Conservation (phyloP, 1,140 invertebrate genomes). For the Chironomus tepperi region DNA sequence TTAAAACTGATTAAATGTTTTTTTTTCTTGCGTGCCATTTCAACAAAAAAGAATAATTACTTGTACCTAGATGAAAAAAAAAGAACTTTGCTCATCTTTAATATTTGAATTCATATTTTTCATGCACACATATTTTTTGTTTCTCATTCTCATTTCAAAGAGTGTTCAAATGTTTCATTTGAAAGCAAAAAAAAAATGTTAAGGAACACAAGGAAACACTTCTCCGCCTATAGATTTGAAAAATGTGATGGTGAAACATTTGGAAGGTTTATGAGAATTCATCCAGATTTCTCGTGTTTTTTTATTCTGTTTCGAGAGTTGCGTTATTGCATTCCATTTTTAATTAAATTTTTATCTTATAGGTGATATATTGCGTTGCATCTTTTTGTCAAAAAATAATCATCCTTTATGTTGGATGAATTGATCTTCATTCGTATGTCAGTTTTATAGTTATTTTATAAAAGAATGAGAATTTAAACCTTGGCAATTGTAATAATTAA, state of each 20-base stretch:
- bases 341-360: constrained; percentile 21
- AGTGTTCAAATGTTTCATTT: background rate
- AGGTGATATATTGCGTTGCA: constrained; percentile 16
- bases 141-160: background rate
- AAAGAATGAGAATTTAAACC: too few species aligned
- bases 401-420: background rate
- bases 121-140: background rate
- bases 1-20: too few species aligned
- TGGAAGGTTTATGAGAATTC: constrained; percentile 24
- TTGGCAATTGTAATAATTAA: too few species aligned
- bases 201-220: background rate
- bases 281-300: background rate
- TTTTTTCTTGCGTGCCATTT: too few species aligned
- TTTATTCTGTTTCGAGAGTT: background rate
- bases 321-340: background rate
- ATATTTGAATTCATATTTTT: background rate
- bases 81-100: background rate
- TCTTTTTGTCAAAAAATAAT: constrained; percentile 18
- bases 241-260: constrained; percentile 18
- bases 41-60: background rate
- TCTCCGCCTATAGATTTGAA: constrained; percentile 13
- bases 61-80: constrained; percentile 7
- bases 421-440: background rate
- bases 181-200: background rate
- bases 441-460: too few species aligned